These are phyloP conservation scores for Gallinago media DNA, from an alignment of 2,113 vertebrate species.

Conservation along the genomic window DNA sequence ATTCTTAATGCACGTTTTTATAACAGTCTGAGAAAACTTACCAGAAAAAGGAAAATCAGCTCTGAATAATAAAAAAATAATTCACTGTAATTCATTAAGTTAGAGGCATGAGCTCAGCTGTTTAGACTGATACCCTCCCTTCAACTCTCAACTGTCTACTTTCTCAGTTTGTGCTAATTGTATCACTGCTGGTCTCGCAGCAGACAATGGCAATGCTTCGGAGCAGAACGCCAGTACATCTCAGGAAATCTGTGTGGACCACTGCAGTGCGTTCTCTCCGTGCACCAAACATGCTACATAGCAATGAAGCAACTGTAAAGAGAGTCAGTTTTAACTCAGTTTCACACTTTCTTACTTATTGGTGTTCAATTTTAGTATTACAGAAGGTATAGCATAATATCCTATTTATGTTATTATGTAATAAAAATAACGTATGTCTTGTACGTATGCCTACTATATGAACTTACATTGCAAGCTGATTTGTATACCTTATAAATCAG, in stretches of 20 bases:
- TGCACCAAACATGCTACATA: neutral
- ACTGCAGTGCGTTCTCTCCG: neutral
- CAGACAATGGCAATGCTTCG: neutral
- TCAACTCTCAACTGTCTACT: neutral
- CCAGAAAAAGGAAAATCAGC: neutral
- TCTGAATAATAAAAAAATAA: neutral
- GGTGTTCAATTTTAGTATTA: neutral
- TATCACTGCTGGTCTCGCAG: neutral
- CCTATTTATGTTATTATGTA: neutral
- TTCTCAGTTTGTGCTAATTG: neutral
- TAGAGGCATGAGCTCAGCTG: neutral
- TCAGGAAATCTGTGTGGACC: neutral
- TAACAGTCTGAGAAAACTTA: conserved; percentile 60
- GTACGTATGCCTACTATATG: neutral
- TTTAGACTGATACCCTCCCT: neutral
- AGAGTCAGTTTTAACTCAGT: neutral
- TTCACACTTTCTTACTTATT: neutral
- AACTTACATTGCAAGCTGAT: conserved; percentile 16
- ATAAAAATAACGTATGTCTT: conserved; percentile 5
- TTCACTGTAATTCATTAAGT: neutral
- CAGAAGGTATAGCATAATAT: neutral
- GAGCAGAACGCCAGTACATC: neutral
- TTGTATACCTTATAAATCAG: neutral
- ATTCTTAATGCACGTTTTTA: conserved; percentile 50
- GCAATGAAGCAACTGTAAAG: conserved; percentile 3